Evolutionary conservation across 1,140 invertebrate species (phyloP).

Genomic region (Drosophila mayri): DNA sequence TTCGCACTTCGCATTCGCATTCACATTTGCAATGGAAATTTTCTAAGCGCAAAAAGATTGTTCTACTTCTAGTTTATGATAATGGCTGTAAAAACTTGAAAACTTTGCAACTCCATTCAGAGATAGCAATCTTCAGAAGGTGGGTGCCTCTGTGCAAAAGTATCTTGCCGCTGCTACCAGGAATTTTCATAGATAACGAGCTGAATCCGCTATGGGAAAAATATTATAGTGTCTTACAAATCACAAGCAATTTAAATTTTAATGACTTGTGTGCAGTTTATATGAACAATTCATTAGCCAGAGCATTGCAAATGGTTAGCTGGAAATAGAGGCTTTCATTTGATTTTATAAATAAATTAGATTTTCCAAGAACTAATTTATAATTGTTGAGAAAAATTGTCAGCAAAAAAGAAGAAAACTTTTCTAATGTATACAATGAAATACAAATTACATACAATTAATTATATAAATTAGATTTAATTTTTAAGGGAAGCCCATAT

Average conservation of each 20-base stretch:
- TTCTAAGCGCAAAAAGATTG: conserved; percentile 49
- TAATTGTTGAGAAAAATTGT: neutral
- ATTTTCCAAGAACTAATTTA: neutral
- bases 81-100: conserved; percentile 33
- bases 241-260: conserved; percentile 33
- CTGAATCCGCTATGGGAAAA: conserved; percentile 15
- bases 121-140: conserved; percentile 24
- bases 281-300: conserved; percentile 1
- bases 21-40: conserved; percentile 49
- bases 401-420: neutral
- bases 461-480: neutral
- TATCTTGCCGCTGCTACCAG: conserved; percentile 26
- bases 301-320: neutral
- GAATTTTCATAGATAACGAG: conserved; percentile 9
- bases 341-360: neutral
- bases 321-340: neutral
- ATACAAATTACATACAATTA: too few relatives aligned
- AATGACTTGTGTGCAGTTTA: conserved; percentile 1
- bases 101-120: conserved; percentile 43
- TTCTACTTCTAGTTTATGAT: conserved; percentile 51
- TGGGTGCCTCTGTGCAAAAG: conserved; percentile 5
- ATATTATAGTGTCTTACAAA: conserved; percentile 15
- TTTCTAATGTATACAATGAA: neutral
- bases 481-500: too few relatives aligned
- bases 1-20: conserved; percentile 5